phyloP scores from a whole-genome alignment of 2,888 invertebrate species.

The Agrochola macilenta region DNA sequence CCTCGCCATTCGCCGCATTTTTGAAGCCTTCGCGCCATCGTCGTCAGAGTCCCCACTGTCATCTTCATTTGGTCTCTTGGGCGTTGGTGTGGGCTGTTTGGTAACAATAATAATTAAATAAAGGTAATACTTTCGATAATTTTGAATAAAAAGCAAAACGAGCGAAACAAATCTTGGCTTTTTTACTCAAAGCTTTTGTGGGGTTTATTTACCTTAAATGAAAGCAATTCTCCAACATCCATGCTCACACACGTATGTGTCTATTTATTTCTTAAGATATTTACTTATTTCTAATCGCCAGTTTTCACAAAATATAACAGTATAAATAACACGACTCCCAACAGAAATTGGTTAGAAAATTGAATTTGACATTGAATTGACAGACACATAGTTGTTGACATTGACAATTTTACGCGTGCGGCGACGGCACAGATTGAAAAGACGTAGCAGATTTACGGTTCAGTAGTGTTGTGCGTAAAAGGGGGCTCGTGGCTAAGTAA shows the following conservation, averaged over 20 bases:
- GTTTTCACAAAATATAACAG: constrained; percentile 25
- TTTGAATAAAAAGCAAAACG: background rate
- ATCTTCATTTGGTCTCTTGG: constrained; percentile 93
- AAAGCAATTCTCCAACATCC: constrained; percentile 88
- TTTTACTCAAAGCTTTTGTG: background rate
- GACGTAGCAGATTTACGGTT: too few relatives aligned
- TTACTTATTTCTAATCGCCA: background rate
- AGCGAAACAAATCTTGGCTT: background rate
- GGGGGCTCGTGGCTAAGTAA: background rate
- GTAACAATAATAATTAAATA: constrained; percentile 14
- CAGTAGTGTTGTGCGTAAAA: background rate
- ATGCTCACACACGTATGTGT: constrained; percentile 65
- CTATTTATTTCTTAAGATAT: constrained; percentile 1
- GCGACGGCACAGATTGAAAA: constrained; percentile 9
- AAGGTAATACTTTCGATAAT: background rate
- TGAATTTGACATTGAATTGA: constrained; percentile 28
- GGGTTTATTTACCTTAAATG: constrained; percentile 83
- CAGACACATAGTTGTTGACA: background rate
- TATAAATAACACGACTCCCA: constrained; percentile 26
- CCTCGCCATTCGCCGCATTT: constrained; percentile 91
- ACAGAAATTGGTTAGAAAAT: constrained; percentile 13
- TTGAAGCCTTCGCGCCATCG: constrained; percentile 91
- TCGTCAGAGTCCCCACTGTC: constrained; percentile 93
- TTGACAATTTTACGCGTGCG: background rate
- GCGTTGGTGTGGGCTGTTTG: constrained; percentile 94